phyloP scores from a whole-genome alignment of 2,113 vertebrate genomes.

The Euleptes europaea region DNA sequence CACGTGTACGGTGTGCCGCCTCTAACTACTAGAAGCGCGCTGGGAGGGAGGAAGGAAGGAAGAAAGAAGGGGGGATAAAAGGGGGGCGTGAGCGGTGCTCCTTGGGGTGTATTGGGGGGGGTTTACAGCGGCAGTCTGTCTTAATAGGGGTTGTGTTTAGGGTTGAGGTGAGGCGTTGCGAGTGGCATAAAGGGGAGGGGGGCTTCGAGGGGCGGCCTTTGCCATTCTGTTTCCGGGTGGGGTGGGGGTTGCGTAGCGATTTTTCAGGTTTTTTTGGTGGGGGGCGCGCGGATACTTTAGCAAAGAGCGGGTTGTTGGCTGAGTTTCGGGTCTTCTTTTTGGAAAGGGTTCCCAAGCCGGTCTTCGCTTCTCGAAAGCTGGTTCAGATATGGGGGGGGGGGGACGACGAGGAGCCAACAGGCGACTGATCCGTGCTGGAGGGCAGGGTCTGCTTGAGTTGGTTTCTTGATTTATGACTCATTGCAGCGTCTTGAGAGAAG shows the following conservation, averaged over 20 bases:
- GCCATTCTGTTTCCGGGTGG: not conserved
- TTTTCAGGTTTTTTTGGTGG: not conserved
- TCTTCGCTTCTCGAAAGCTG: too few relatives aligned
- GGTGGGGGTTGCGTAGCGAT: not conserved
- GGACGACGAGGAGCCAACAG: too few relatives aligned
- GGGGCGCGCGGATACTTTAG: not conserved
- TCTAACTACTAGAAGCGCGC: too few relatives aligned
- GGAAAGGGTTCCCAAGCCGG: too few relatives aligned
- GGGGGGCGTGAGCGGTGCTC: fast-evolving
- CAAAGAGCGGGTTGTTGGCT: too few relatives aligned
- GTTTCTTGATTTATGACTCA: too few relatives aligned
- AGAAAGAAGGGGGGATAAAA: too few relatives aligned
- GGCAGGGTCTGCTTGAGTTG: not conserved
- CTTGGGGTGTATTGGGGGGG: not conserved
- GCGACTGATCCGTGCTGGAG: not conserved
- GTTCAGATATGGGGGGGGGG: too few relatives aligned
- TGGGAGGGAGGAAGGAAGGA: not conserved
- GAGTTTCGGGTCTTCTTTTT: too few relatives aligned
- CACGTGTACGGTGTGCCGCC: fast-evolving
- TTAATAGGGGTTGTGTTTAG: too few relatives aligned
- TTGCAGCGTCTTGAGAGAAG: not conserved
- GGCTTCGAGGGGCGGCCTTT: not conserved
- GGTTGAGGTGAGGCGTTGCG: too few relatives aligned
- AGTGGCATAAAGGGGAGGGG: too few relatives aligned
- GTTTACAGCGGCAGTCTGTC: fast-evolving